Base-by-base conservation (phyloP, 2,888 invertebrate genomes). In the Hyposoter dolosus region DNA sequence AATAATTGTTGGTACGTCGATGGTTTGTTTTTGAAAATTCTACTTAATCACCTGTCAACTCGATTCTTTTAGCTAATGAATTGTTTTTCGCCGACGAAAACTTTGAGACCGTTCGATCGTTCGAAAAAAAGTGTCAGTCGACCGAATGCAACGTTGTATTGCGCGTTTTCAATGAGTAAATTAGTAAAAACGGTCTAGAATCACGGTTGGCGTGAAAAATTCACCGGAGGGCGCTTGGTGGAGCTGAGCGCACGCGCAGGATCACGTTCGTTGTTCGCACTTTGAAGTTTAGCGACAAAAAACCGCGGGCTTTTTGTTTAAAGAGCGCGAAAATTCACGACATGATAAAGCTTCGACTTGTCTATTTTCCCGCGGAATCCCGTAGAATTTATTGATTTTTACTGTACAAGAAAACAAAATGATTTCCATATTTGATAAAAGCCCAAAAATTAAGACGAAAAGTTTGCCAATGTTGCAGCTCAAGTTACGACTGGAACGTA, bases 401-500 rank as follows among this genome's bases (percentile, higher is more conserved):
- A 28, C 28, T 9, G 15, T 28, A 28, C 4, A 5, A 1, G 5
- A 28, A 60, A 60, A 60, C 28, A 19, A 3, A 19, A 10, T 60
- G 28, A 10, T 0, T 5, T 28, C 15, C 1, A 15, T 12, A 7
- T 56, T 60, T 19, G 3, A 0, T 2, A 45, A 71, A 69, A 76
- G 75, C 50, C 12, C 69, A 32, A 76, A 80, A 45, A 65, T 68
- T 43, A 56, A 56, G 1, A 1, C 6, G 10, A 56, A 79, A 66
- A 72, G 35, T 35, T 79, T 86, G 40, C 43, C 84, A 72, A 69
- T 89, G 83, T 95, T 95, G 10, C 95, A 97, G 97, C 94, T 97
- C 85, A 96, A 96, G 92, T 95, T 95, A 88, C 96, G 96, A 85
- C 93, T 97, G 92, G 96, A 96, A 91, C 96, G 96, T 88, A 96